These are phyloP conservation scores for Solea solea DNA, from an alignment of 2,113 vertebrate genomes.

Conservation along the genomic window DNA sequence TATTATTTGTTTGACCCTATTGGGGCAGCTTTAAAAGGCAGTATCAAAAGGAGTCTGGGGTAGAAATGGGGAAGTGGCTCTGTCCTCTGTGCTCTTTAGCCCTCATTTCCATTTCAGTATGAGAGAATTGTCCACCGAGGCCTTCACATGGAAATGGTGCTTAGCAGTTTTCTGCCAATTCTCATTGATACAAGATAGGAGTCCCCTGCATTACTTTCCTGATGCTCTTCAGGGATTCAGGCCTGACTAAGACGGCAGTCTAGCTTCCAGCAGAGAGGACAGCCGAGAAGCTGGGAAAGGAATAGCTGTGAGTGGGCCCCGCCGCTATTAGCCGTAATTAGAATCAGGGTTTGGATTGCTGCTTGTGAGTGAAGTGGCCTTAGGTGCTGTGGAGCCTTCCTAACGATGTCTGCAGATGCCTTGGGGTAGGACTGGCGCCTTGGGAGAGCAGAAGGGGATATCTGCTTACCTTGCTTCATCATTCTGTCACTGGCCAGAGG, in stretches of 20 bases:
- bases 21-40: background rate
- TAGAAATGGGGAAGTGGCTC: background rate
- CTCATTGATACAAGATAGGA: conserved; percentile 68
- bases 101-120: conserved; percentile 26
- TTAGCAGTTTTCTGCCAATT: conserved; percentile 26
- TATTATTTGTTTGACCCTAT: too few relatives aligned
- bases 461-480: conserved; percentile 54
- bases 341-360: conserved; percentile 57
- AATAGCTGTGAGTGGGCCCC: conserved; percentile 48
- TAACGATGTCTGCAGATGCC: conserved; percentile 55
- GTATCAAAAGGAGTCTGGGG: background rate
- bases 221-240: conserved; percentile 51
- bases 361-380: conserved; percentile 43
- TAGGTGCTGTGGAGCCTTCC: conserved; percentile 39
- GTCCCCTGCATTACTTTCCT: conserved; percentile 45
- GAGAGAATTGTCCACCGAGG: conserved; percentile 30
- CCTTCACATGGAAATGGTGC: conserved; percentile 77
- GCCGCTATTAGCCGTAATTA: conserved; percentile 72
- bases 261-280: conserved; percentile 55
- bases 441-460: conserved; percentile 41
- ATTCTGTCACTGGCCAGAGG: conserved; percentile 49
- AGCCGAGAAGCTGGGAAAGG: conserved; percentile 28
- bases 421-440: conserved; percentile 45
- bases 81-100: conserved; percentile 10
- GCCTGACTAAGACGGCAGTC: conserved; percentile 55